Evolutionary conservation across 2,888 invertebrate genomes (phyloP).

Genomic region (Drosophila merina): DNA sequence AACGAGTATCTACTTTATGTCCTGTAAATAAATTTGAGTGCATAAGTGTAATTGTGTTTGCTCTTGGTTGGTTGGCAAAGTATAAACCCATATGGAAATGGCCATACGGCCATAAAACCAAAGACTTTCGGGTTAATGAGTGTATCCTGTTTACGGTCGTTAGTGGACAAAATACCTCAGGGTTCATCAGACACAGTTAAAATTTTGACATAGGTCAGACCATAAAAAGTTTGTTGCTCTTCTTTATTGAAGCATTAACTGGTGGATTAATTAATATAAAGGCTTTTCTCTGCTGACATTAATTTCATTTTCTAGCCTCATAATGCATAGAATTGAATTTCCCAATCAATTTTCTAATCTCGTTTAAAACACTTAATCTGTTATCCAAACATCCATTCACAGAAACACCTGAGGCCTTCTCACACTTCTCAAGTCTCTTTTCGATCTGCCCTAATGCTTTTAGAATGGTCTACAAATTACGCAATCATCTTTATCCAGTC

Average conservation of each 20-base stretch:
- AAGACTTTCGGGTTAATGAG: constrained; percentile 29
- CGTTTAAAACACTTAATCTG: constrained; percentile 10
- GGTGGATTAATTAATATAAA: constrained; percentile 2
- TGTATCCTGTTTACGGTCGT: constrained; percentile 29
- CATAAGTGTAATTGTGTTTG: constrained; percentile 56
- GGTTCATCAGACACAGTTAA: constrained; percentile 18
- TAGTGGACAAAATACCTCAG: constrained; percentile 13
- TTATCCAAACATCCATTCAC: neutral
- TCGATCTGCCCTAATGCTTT: constrained; percentile 13
- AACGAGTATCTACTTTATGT: constrained; percentile 54
- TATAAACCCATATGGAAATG: constrained; percentile 19
- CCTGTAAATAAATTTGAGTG: constrained; percentile 59
- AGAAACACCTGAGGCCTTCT: neutral
- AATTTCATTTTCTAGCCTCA: neutral
- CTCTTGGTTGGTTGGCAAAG: constrained; percentile 40
- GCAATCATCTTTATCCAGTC: neutral
- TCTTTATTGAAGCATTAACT: constrained; percentile 1
- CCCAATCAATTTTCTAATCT: neutral
- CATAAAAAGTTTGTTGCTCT: constrained; percentile 8
- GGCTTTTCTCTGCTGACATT: neutral
- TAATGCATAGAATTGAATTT: constrained; percentile 2
- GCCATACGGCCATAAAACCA: constrained; percentile 26
- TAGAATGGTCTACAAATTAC: neutral
- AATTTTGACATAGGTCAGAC: constrained; percentile 9
- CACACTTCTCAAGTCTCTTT: constrained; percentile 5